Evolutionary conservation across 2,888 invertebrate species (phyloP).

Genomic region (Melipona beecheii): DNA sequence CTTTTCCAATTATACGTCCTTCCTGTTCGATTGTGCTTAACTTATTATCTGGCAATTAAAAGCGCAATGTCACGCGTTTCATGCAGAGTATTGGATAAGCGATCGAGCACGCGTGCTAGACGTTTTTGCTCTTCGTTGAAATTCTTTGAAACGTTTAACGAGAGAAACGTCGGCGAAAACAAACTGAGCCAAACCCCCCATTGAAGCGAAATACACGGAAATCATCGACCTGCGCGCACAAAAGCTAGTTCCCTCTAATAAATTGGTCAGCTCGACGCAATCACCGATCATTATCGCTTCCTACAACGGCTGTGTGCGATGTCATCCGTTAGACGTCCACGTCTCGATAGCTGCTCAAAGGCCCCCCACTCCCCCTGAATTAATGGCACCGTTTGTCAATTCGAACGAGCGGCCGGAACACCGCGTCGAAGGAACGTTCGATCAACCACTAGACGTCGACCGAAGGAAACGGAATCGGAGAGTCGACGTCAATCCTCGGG

Average conservation of each 20-base stretch:
- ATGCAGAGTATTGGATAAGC: too few species aligned
- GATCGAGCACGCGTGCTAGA: too few species aligned
- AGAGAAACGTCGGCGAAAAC: too few species aligned
- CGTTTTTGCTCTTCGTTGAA: too few species aligned
- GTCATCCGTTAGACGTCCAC: constrained; percentile 51
- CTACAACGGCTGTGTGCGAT: not conserved
- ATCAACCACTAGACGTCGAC: constrained; percentile 19
- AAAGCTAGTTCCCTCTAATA: constrained; percentile 7
- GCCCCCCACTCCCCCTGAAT: constrained; percentile 22
- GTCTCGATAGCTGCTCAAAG: constrained; percentile 46
- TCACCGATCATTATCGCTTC: constrained; percentile 9
- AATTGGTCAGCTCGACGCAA: constrained; percentile 5
- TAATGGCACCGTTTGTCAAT: constrained; percentile 61
- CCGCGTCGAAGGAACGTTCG: constrained; percentile 2
- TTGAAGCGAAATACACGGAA: not conserved
- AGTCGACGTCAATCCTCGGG: constrained; percentile 18
- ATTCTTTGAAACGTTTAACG: too few species aligned
- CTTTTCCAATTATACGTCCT: too few species aligned
- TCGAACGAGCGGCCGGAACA: constrained; percentile 27
- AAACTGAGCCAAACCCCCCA: not conserved
- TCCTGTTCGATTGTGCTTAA: too few species aligned
- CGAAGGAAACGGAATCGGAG: constrained; percentile 20
- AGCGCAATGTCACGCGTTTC: too few species aligned
- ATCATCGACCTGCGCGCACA: not conserved
- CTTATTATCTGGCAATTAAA: too few species aligned